Conservation (phyloP, 1,140 invertebrate genomes). For the Vanessa tameamea region DNA sequence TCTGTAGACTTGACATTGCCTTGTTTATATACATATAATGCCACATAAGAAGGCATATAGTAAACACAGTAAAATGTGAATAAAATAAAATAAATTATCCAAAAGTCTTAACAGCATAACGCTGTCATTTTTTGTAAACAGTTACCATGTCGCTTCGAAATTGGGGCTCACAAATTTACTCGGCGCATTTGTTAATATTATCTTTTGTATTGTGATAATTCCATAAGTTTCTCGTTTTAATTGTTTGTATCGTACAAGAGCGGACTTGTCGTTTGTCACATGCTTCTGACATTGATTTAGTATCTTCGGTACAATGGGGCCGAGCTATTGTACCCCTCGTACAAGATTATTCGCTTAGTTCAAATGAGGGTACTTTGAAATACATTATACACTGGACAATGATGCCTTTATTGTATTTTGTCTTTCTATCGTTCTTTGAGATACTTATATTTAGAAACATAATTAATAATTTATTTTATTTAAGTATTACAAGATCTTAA, state of each 20-base stretch:
- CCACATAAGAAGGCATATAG: too few relatives aligned
- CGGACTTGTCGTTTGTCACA: conserved; percentile 30
- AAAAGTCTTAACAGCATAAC: too few relatives aligned
- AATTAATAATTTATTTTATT: too few relatives aligned
- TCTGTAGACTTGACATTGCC: too few relatives aligned
- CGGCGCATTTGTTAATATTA: background rate
- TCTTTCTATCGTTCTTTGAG: background rate
- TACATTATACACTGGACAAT: conserved; percentile 21
- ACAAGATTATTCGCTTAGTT: conserved; percentile 35
- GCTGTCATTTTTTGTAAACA: too few relatives aligned
- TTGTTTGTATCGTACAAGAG: conserved; percentile 33
- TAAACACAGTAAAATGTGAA: too few relatives aligned
- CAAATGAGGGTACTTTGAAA: conserved; percentile 19
- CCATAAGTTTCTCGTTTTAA: conserved; percentile 29
- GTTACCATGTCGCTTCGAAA: too few relatives aligned
- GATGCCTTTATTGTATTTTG: background rate
- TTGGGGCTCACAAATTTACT: too few relatives aligned
- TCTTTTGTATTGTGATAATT: conserved; percentile 1
- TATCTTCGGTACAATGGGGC: conserved; percentile 29
- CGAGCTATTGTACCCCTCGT: conserved; percentile 20
- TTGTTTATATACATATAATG: too few relatives aligned
- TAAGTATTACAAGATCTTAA: too few relatives aligned
- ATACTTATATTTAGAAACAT: too few relatives aligned
- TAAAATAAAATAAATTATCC: too few relatives aligned
- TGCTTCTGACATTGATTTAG: conserved; percentile 35